These are phyloP conservation scores for Dyspetes luteomarginatus DNA, from an alignment of 2,888 invertebrate species.

Conservation along the genomic window DNA sequence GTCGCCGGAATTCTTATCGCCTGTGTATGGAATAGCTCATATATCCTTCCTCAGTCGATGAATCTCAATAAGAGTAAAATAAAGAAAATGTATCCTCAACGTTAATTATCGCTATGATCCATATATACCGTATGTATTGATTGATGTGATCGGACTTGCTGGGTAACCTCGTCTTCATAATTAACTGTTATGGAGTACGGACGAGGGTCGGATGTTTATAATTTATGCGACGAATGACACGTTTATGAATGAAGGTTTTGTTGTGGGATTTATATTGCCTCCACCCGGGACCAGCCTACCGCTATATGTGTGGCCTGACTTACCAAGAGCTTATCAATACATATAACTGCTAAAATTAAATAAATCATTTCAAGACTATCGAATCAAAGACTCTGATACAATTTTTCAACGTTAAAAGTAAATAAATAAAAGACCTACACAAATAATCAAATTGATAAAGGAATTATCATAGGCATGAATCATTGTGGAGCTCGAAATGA, in stretches of 20 bases:
- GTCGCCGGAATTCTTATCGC: background rate
- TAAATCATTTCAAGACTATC: background rate
- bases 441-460: no score
- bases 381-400: background rate
- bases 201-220: constrained; percentile 61
- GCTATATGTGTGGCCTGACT: constrained; percentile 29
- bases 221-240: constrained; percentile 40
- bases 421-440: no score
- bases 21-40: no score
- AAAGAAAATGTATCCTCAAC: background rate
- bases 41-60: no score
- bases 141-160: constrained; percentile 24
- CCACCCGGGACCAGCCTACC: background rate
- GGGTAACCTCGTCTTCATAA: constrained; percentile 34
- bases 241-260: constrained; percentile 62
- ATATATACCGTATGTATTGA: constrained; percentile 16
- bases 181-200: constrained; percentile 34
- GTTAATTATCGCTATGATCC: constrained; percentile 1
- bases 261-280: constrained; percentile 44
- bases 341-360: background rate
- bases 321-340: constrained; percentile 21
- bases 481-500: no score
- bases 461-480: no score
- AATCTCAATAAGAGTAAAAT: background rate
- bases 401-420: background rate